Base-by-base conservation (phyloP, 2,888 invertebrate genomes). In the Sinopyrophorus schimmeli region DNA sequence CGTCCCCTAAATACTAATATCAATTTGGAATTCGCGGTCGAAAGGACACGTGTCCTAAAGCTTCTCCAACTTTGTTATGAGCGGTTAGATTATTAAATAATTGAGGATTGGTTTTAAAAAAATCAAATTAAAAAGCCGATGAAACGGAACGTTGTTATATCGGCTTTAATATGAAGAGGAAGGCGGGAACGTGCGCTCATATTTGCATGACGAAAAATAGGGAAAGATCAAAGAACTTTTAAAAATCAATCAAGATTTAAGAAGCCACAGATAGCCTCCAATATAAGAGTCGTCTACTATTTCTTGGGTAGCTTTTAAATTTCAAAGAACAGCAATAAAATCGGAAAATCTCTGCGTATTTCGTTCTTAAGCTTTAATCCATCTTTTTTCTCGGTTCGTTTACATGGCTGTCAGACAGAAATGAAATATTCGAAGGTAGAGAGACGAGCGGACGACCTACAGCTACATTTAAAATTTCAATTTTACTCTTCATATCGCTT, bases 381-480 rank as follows among this genome's bases (percentile, higher is more conserved):
- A 24, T 48, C 48, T 43, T 49, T 23, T 35, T 43, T 49, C 26
- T 32, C 26, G 28, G 18, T 44, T 31, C 37, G 24, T 39, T 32
- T 39, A 34, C 14, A 27, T 27, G 24, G 17, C 30, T 20, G 49
- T 39, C 32, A 7, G 43, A 49, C 43, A 28, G 49, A 49, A 44
- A 43, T 39, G 28, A 49, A 41, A 32, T 27, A 34, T 34, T 32
- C 17, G 32, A 38, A 43, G 43, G 49, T 38, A 26, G 32, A 43
- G 27, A 26, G 42, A 31, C 42, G 18, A 18, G 37, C 28, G n/a
- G n/a, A n/a, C 37, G 37, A 43, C 43, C 43, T 49, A 43, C 49
- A 49, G 38, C 49, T 49, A 49, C 43, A 49, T 49, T 49, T 49
- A 49, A 43, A 49, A 49, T 49, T 49, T 49, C 49, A 49, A 49